Evolutionary conservation across 2,888 invertebrate species (phyloP).

Genomic region (Acleris cristana): DNA sequence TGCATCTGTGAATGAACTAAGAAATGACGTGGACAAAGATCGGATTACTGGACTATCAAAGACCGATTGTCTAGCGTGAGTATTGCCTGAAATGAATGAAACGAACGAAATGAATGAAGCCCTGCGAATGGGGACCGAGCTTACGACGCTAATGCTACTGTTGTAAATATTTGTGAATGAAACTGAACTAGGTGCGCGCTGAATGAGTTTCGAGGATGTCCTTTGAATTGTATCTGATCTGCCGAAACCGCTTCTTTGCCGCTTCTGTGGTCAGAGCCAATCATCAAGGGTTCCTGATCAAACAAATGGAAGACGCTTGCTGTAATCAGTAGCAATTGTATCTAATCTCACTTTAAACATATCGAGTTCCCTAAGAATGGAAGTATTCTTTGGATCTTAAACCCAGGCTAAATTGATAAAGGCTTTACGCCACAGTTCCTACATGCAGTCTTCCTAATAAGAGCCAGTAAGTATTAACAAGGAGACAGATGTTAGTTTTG

Average conservation of each 20-base stretch:
- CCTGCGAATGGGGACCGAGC: slow-evolving; percentile 47
- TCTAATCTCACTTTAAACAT: slow-evolving; percentile 12
- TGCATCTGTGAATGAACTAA: slow-evolving; percentile 52
- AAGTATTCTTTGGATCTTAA: not conserved
- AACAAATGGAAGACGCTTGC: slow-evolving; percentile 17
- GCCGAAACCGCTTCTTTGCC: slow-evolving; percentile 16
- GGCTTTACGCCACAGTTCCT: slow-evolving; percentile 1
- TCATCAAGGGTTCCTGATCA: slow-evolving; percentile 18
- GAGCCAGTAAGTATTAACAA: slow-evolving; percentile 9
- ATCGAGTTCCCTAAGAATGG: slow-evolving; percentile 7
- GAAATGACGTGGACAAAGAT: slow-evolving; percentile 44
- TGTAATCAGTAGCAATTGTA: slow-evolving; percentile 31
- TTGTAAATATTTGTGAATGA: slow-evolving; percentile 77
- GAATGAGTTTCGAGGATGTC: slow-evolving; percentile 30
- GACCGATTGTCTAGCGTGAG: slow-evolving; percentile 33
- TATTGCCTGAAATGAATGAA: slow-evolving; percentile 32
- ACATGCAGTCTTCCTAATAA: slow-evolving; percentile 2
- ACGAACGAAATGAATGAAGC: slow-evolving; percentile 57
- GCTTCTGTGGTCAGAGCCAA: slow-evolving; percentile 28
- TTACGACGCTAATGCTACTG: slow-evolving; percentile 56
- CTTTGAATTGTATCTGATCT: slow-evolving; percentile 36
- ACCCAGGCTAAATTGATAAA: slow-evolving; percentile 7
- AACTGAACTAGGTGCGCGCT: slow-evolving; percentile 44
- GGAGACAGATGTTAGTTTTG: slow-evolving; percentile 27
- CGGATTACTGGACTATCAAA: slow-evolving; percentile 47